Conservation (phyloP, 2,113 vertebrate species). For the Psammodynastes pulverulentus region DNA sequence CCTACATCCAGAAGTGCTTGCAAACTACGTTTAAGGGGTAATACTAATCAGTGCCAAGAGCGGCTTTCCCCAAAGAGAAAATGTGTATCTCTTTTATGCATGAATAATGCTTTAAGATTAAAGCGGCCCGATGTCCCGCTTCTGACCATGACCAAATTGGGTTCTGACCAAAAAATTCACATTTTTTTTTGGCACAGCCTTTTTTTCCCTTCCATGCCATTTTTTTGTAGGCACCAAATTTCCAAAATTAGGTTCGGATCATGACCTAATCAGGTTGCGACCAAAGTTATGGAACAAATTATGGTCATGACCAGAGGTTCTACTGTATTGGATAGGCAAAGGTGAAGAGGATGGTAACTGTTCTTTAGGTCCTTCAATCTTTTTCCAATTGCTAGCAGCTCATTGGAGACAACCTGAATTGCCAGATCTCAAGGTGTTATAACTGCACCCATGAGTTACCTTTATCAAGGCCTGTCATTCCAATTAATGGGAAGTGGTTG, state of each 20-base stretch:
- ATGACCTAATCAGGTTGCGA: too few species aligned
- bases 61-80: constrained; percentile 35
- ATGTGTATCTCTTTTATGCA: constrained; percentile 22
- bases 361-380: not conserved
- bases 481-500: not conserved
- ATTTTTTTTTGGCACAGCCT: too few species aligned
- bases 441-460: not conserved
- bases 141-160: too few species aligned
- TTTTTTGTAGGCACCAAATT: too few species aligned
- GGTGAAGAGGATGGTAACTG: not conserved
- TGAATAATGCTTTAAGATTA: constrained; percentile 14
- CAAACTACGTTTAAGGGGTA: constrained; percentile 29
- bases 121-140: too few species aligned
- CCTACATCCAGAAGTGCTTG: constrained; percentile 34
- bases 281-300: too few species aligned
- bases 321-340: not conserved
- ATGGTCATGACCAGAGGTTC: too few species aligned
- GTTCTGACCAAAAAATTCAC: too few species aligned
- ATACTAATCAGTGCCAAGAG: constrained; percentile 48
- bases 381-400: not conserved
- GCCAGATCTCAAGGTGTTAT: not conserved
- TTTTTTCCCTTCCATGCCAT: too few species aligned
- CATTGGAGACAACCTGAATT: not conserved
- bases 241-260: too few species aligned
- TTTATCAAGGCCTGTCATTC: not conserved